Evolutionary conservation across 2,113 vertebrate species (phyloP).

Genomic region (Tamias sibiricus): DNA sequence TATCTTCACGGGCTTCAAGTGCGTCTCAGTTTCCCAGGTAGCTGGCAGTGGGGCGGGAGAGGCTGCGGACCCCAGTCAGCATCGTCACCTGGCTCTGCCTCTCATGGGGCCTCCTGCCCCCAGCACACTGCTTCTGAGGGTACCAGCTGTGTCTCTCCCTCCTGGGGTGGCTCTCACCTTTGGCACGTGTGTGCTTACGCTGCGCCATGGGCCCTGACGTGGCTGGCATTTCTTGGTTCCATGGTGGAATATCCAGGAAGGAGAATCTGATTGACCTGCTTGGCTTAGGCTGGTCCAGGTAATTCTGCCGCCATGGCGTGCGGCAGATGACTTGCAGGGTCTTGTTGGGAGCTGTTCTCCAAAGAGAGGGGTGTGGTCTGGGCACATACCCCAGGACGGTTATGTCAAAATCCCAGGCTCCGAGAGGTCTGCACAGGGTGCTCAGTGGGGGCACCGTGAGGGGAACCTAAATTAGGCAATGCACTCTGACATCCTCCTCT

Average conservation of each 20-base stretch:
- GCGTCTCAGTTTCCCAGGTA: background rate
- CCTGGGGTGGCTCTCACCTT: fast-evolving
- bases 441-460: fast-evolving
- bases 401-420: fast-evolving
- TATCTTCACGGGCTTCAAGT: background rate
- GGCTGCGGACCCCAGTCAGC: fast-evolving
- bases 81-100: fast-evolving
- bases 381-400: background rate
- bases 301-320: fast-evolving
- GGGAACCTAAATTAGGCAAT: too few relatives aligned
- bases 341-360: fast-evolving
- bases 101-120: fast-evolving
- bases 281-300: background rate
- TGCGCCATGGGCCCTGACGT: fast-evolving
- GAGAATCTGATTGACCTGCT: background rate
- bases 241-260: background rate
- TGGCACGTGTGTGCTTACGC: fast-evolving
- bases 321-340: background rate
- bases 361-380: too few relatives aligned
- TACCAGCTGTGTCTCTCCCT: background rate
- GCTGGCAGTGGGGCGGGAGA: fast-evolving
- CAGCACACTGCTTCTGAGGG: fast-evolving
- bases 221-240: background rate
- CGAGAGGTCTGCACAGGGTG: fast-evolving
- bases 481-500: too few relatives aligned